Conservation (phyloP, 2,888 invertebrate genomes). For the Liodrosophila aerea region DNA sequence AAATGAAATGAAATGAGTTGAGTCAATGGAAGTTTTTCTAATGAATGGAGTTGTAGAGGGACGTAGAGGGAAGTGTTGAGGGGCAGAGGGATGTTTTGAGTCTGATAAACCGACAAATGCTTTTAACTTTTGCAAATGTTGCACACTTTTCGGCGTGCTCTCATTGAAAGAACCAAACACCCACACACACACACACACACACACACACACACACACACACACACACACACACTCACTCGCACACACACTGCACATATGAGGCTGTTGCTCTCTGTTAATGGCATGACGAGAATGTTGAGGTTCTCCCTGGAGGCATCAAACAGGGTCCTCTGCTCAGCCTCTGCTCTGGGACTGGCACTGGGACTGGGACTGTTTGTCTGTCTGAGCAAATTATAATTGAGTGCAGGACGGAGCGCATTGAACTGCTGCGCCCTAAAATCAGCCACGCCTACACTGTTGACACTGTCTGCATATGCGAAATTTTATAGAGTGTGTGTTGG, state of each 20-base stretch:
- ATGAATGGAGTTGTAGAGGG: background rate
- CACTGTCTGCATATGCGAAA: background rate
- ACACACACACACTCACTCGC: background rate
- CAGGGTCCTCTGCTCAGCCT: slow-evolving; percentile 8
- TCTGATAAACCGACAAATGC: slow-evolving; percentile 60
- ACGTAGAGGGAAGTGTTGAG: slow-evolving; percentile 25
- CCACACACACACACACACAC: slow-evolving; percentile 11
- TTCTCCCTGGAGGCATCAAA: slow-evolving; percentile 40
- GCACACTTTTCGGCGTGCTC: slow-evolving; percentile 58
- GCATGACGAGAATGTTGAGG: slow-evolving; percentile 42
- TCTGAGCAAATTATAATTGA: slow-evolving; percentile 73
- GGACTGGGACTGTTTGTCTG: slow-evolving; percentile 44
- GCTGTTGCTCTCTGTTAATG: slow-evolving; percentile 66
- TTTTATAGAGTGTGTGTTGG: no score
- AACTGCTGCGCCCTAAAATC: slow-evolving; percentile 46
- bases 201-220: background rate
- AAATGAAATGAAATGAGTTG: slow-evolving; percentile 37
- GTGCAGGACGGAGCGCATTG: slow-evolving; percentile 72
- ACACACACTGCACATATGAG: slow-evolving; percentile 25
- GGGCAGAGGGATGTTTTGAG: slow-evolving; percentile 14
- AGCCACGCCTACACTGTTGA: slow-evolving; percentile 23
- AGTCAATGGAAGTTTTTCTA: slow-evolving; percentile 29
- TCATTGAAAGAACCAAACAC: slow-evolving; percentile 12
- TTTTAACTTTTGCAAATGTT: slow-evolving; percentile 66
- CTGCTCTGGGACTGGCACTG: background rate